These are phyloP conservation scores for Neoitamus cyanurus DNA, from an alignment of 2,888 invertebrate genomes.

Conservation along the genomic window DNA sequence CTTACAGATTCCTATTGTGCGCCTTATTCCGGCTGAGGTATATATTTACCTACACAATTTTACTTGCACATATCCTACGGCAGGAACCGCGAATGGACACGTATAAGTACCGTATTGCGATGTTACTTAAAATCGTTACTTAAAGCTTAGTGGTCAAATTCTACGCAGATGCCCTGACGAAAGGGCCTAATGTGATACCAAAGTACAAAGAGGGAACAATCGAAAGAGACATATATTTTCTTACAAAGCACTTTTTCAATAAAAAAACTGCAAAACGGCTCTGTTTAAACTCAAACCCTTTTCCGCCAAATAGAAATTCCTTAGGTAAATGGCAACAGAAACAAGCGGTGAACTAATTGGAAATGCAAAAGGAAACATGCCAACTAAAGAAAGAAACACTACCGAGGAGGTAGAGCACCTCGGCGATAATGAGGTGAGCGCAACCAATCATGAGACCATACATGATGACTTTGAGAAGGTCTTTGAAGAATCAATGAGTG, in stretches of 20 bases:
- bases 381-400: neutral
- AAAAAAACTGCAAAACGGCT: neutral
- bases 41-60: neutral
- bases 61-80: neutral
- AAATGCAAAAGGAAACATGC: neutral
- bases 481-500: slow-evolving; percentile 65
- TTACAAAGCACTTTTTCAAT: neutral
- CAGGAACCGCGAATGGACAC: neutral
- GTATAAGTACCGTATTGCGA: slow-evolving; percentile 17
- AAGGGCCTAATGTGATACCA: slow-evolving; percentile 45
- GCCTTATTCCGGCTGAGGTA: neutral
- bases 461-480: slow-evolving; percentile 62
- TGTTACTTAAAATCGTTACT: slow-evolving; percentile 47
- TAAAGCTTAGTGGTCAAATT: slow-evolving; percentile 11
- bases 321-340: slow-evolving; percentile 44
- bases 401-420: slow-evolving; percentile 12
- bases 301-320: neutral
- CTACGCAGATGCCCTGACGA: neutral
- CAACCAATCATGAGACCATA: neutral
- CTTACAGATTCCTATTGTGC: neutral
- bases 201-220: slow-evolving; percentile 42
- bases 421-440: slow-evolving; percentile 15
- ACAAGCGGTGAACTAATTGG: slow-evolving; percentile 11
- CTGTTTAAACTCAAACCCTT: neutral
- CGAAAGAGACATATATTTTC: neutral